A percentile compares a stretch with the other conserved stretches of the same genome.
Evolutionary conservation across 2,113 vertebrate species (phyloP).

Genomic region (Tupaia tana): DNA sequence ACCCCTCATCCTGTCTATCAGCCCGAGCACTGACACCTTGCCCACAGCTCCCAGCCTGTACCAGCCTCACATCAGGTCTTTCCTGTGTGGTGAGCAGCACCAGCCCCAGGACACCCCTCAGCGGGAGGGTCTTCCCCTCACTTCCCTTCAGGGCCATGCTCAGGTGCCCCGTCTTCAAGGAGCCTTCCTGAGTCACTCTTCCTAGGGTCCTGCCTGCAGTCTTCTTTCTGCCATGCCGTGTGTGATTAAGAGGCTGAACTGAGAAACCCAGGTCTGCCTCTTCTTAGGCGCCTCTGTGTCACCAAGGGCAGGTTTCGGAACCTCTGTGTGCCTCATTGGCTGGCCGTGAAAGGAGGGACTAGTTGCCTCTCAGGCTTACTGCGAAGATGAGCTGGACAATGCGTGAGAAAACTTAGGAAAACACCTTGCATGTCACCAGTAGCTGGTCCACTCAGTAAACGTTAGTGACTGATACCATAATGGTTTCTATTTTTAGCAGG

Average conservation of each 20-base stretch:
- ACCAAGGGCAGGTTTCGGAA: not conserved
- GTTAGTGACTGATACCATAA: not conserved
- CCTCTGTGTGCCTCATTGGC: not conserved
- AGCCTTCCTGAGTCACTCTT: not conserved
- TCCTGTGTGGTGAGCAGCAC: not conserved
- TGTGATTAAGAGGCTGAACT: no score
- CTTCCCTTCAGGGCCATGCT: not conserved
- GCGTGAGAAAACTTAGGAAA: not conserved
- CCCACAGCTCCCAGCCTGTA: not conserved
- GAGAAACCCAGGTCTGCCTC: not conserved
- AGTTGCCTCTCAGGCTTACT: not conserved
- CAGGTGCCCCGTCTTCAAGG: not conserved
- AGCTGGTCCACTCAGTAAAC: not conserved
- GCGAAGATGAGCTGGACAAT: not conserved
- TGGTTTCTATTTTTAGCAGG: not conserved
- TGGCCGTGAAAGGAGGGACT: not conserved
- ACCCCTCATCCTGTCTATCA: not conserved
- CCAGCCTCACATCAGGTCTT: not conserved
- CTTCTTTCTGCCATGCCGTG: fast-evolving
- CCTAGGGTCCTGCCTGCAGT: not conserved
- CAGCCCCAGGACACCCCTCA: fast-evolving
- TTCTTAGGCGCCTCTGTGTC: not conserved
- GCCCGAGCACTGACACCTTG: not conserved
- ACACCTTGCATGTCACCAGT: no score
- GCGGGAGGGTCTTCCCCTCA: not conserved